These are phyloP conservation scores for Hippocampus kuda DNA, from an alignment of 2,797 vertebrate species.

Conservation along the genomic window DNA sequence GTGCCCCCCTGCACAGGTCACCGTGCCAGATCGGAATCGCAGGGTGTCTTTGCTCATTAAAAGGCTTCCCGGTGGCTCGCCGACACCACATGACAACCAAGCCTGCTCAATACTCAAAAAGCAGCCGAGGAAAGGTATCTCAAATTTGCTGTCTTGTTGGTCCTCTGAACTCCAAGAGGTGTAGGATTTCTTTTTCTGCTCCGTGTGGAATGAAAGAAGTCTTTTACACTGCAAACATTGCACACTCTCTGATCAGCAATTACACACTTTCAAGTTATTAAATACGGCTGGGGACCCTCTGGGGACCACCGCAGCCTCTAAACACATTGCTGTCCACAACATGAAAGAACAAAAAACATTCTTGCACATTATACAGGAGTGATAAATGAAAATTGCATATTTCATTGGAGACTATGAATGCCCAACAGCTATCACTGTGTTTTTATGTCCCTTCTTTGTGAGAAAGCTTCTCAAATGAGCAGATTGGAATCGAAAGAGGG, in stretches of 20 bases:
- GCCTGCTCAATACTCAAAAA: conserved; percentile 29
- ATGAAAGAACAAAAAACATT: conserved; percentile 62
- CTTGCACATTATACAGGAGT: conserved; percentile 64
- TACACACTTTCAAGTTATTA: conserved; percentile 68
- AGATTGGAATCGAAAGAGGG: too few relatives aligned
- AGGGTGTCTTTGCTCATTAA: conserved; percentile 56
- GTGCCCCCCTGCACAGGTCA: conserved; percentile 58
- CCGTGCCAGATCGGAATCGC: conserved; percentile 52
- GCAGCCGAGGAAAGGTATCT: conserved; percentile 49
- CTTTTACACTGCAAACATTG: conserved; percentile 54
- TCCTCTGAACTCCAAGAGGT: conserved; percentile 39
- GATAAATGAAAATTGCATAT: conserved; percentile 47
- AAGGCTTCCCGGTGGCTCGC: conserved; percentile 45
- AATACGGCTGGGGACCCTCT: conserved; percentile 53
- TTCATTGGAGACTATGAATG: not conserved
- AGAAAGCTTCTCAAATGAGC: not conserved
- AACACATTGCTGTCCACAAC: conserved; percentile 55
- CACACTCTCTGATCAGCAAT: conserved; percentile 69
- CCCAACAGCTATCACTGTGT: not conserved
- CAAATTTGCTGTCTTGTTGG: conserved; percentile 36
- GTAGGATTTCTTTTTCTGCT: conserved; percentile 43
- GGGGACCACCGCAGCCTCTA: conserved; percentile 55
- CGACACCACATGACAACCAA: conserved; percentile 32
- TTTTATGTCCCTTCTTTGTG: conserved; percentile 2
- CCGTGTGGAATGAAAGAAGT: conserved; percentile 52